Base-by-base conservation (phyloP, 2,888 invertebrate genomes). In the Melanophora roralis region DNA sequence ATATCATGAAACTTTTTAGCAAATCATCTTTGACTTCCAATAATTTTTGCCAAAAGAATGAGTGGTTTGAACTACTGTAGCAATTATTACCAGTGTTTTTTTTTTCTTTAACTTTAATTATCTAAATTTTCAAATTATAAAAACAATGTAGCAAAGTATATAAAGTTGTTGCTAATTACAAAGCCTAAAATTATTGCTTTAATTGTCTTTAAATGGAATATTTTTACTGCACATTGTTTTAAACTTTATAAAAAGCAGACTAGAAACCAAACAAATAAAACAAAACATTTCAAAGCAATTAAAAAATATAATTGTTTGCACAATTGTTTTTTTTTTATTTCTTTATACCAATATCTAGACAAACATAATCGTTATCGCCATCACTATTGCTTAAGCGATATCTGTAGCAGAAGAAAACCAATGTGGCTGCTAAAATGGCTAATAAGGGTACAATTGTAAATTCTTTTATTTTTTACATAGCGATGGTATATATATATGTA, bases 361-460 rank as follows among this genome's bases (percentile, higher is more conserved):
- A 72, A 43, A 59, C 71, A 51, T 49, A 62, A 78, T 47, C 73
- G 43, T 27, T n/a, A 57, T 67, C 51, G 59, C 38, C 60, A 40
- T 68, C 32, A 38, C 69, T 49, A 23, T 38, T 55, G 3, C 16
- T 36, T 9, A n/a, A n/a, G n/a, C n/a, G n/a, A n/a, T n/a, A n/a
- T n/a, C n/a, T n/a, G n/a, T n/a, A n/a, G n/a, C n/a, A n/a, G n/a
- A n/a, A n/a, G n/a, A n/a, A n/a, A n/a, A n/a, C n/a, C n/a, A 74
- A 67, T 69, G 53, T 60, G 69, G 55, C 57, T 69, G 69, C 71
- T 78, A 72, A 75, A 78, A 77, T 78, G 77, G 62, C 71, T 71
- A 62, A 81, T 71, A 74, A 81, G 74, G 74, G 81, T 67, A 74
- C 78, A 75, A 78, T 81, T 81, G 74, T 73, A 80, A 80, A 76